Evolutionary conservation across 2,113 vertebrate species (phyloP), one percentile per base, ranked within the genome.

Genomic region (Terrapene triunguis): DNA sequence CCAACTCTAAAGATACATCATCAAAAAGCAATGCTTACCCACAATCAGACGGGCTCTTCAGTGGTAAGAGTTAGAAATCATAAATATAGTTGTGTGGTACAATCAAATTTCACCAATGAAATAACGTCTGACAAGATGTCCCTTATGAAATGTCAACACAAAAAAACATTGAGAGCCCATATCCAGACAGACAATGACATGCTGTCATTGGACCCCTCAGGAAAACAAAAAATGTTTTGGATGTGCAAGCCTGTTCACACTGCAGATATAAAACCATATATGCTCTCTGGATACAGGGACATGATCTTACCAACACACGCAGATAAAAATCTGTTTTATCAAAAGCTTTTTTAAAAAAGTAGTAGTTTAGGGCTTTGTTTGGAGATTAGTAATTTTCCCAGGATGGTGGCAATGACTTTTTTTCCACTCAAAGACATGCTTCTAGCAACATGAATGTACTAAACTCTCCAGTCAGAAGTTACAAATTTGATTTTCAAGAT

Each of bases 401-500:
- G 69, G 19, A 89, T 42, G 93, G 85, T 54, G 32, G 88, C n/a
- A 22, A 62, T 85, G 90, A 88, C 62, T 89, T 94, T 79, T 78
- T 69, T 94, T 95, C 88, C 54, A 0, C 0, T 1, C 91, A 92
- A 94, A 89, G 82, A 87, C 57, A 29, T 57, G 74, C 84, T 93
- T 81, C 74, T 91, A 91, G 53, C 82, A 94, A 89, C 42, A 82
- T 82, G 95, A 97, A 95, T 86, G 89, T 9, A 32, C 25, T 92
- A 88, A 95, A 80, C 17, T 55, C 87, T 91, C 89, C 13, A 89
- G 50, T 65, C 48, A 81, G 53, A 87, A 90, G 82, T 89, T 78
- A 88, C 42, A 91, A 17, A 55, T 93, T 93, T 96, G 51, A 24
- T 92, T 95, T 95, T 96, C 91, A 87, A 93, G 76, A 48, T 82